Percentiles rank a stretch among this genome's conserved stretches.
Evolutionary conservation across 2,113 vertebrate species (phyloP).

Genomic region (Vidua chalybeata): DNA sequence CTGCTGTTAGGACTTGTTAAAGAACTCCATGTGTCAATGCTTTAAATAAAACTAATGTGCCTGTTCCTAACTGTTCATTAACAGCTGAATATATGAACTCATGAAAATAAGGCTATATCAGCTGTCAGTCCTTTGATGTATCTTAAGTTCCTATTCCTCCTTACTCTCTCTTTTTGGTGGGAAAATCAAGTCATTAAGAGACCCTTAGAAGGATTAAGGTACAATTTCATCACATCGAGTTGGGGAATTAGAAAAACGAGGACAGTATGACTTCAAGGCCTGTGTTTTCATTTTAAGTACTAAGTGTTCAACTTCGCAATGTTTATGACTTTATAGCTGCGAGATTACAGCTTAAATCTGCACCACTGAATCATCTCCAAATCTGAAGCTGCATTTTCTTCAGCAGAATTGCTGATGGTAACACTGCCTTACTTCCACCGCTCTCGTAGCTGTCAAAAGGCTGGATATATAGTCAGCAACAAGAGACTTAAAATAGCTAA

Average conservation of each 20-base stretch:
- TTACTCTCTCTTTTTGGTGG: not conserved
- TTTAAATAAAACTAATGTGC: not conserved
- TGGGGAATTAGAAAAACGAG: not conserved
- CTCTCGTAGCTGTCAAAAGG: not conserved
- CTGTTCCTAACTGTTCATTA: not conserved
- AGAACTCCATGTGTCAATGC: not conserved
- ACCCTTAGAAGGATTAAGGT: not conserved
- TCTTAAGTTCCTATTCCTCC: not conserved
- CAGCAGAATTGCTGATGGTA: not conserved
- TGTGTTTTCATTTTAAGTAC: not conserved
- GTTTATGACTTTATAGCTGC: not conserved
- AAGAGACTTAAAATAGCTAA: not conserved
- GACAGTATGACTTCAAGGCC: not conserved
- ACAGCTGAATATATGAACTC: not conserved
- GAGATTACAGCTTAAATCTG: not conserved
- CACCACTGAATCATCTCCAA: not conserved
- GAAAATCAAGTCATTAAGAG: not conserved
- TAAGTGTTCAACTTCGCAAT: not conserved
- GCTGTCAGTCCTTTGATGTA: not conserved
- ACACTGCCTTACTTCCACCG: not conserved
- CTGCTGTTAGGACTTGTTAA: not conserved
- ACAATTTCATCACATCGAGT: not conserved
- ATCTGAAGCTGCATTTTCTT: not conserved
- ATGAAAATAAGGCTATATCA: not conserved
- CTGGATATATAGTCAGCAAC: not conserved